A percentile compares a stretch with the other conserved stretches of the same genome.
phyloP scores from a whole-genome alignment of 2,888 invertebrate genomes.

The Sericinus montela region DNA sequence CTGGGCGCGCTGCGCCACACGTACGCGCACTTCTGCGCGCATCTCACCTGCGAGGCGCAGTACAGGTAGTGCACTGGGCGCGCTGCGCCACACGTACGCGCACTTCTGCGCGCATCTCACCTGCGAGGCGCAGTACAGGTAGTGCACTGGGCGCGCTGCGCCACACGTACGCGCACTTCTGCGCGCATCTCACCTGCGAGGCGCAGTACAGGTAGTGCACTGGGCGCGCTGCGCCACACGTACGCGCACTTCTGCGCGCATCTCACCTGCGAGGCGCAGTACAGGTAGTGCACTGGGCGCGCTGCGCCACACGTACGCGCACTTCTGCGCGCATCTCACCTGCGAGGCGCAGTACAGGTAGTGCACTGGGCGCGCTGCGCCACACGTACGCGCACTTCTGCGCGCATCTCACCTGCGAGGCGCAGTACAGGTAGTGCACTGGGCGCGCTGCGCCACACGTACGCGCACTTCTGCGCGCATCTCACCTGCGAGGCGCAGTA shows the following conservation, averaged over 20 bases:
- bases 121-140: conserved; percentile 95
- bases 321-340: conserved; percentile 96
- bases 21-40: conserved; percentile 96
- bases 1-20: conserved; percentile 90
- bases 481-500: no score
- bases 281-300: conserved; percentile 96
- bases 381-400: no score
- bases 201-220: conserved; percentile 98
- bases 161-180: conserved; percentile 94
- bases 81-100: conserved; percentile 91
- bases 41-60: conserved; percentile 95
- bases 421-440: no score
- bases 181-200: conserved; percentile 96
- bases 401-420: no score
- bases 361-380: no score
- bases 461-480: no score
- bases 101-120: conserved; percentile 97
- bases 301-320: conserved; percentile 92
- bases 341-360: conserved; percentile 78
- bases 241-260: conserved; percentile 97
- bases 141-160: conserved; percentile 94
- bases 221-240: conserved; percentile 88
- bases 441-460: no score
- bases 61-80: conserved; percentile 96
- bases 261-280: conserved; percentile 94